Evolutionary conservation across 1,140 invertebrate genomes (phyloP).

Genomic region (Arion vulgaris): DNA sequence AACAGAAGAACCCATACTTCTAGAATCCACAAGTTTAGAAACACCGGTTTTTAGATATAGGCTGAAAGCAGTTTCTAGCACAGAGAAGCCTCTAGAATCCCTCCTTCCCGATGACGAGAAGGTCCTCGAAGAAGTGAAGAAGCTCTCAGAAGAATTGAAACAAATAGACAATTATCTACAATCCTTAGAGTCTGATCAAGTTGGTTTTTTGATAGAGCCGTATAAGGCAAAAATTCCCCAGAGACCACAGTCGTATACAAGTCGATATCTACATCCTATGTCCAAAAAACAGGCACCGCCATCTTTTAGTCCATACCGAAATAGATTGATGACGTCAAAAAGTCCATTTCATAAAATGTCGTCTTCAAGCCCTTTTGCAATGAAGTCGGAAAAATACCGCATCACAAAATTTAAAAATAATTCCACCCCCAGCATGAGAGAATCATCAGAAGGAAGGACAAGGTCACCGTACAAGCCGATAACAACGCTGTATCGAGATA

Average conservation of each 20-base stretch:
- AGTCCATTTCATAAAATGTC: background rate
- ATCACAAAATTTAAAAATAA: background rate
- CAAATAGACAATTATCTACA: background rate
- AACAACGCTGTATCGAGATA: background rate
- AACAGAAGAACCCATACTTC: background rate
- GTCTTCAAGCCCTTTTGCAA: background rate
- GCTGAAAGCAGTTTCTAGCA: background rate
- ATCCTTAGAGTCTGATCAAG: background rate
- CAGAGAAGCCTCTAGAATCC: background rate
- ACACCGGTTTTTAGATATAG: background rate
- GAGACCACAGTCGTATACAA: background rate
- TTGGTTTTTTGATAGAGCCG: background rate
- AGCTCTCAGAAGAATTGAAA: background rate
- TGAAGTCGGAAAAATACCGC: background rate
- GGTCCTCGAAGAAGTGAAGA: constrained; percentile 4
- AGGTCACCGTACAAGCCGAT: background rate
- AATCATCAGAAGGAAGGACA: background rate
- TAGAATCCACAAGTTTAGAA: background rate
- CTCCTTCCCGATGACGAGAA: background rate
- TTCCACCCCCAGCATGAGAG: background rate
- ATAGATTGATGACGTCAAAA: background rate
- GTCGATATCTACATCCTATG: background rate
- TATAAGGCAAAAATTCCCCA: background rate
- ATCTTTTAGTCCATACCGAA: background rate
- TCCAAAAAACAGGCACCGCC: background rate